A percentile compares a stretch with the other conserved stretches of the same genome.
These are phyloP conservation scores for Perdita meconis DNA, from an alignment of 2,888 invertebrate genomes.

Conservation along the genomic window DNA sequence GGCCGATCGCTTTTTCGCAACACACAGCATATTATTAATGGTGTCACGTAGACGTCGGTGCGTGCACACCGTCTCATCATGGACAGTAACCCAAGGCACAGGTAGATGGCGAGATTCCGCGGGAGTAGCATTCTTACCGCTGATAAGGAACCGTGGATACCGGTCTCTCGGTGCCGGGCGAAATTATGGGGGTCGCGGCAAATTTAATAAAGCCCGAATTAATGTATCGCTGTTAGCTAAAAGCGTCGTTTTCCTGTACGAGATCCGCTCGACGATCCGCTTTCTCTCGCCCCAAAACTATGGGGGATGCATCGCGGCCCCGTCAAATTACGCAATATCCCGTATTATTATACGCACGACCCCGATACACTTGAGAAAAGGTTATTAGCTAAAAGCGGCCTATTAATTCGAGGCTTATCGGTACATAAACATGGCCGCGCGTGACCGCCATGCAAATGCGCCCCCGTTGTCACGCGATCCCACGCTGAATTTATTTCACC, in stretches of 20 bases:
- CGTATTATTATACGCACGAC: slow-evolving; percentile 47
- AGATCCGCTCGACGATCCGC: slow-evolving; percentile 1
- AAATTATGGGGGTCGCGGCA: slow-evolving; percentile 68
- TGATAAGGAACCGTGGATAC: slow-evolving; percentile 61
- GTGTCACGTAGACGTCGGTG: slow-evolving; percentile 68
- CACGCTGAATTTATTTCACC: neutral
- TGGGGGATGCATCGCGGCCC: slow-evolving; percentile 17
- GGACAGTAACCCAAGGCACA: slow-evolving; percentile 71
- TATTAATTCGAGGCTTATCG: slow-evolving; percentile 48
- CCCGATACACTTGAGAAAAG: slow-evolving; percentile 45
- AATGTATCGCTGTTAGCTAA: slow-evolving; percentile 60
- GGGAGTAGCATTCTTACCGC: slow-evolving; percentile 52
- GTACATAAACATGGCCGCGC: slow-evolving; percentile 37
- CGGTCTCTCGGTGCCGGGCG: slow-evolving; percentile 37
- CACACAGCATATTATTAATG: slow-evolving; percentile 65
- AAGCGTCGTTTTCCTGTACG: slow-evolving; percentile 32
- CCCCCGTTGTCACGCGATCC: slow-evolving; percentile 21
- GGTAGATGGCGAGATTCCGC: slow-evolving; percentile 61
- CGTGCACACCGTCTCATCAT: slow-evolving; percentile 71
- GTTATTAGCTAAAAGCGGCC: slow-evolving; percentile 48
- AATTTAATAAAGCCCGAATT: slow-evolving; percentile 70
- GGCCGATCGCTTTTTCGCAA: slow-evolving; percentile 30
- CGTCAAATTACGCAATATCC: slow-evolving; percentile 54
- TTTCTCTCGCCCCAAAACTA: slow-evolving; percentile 37
- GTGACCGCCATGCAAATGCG: slow-evolving; percentile 42